Evolutionary conservation across 1,140 invertebrate genomes (phyloP).

Genomic region (Bombus confusus): DNA sequence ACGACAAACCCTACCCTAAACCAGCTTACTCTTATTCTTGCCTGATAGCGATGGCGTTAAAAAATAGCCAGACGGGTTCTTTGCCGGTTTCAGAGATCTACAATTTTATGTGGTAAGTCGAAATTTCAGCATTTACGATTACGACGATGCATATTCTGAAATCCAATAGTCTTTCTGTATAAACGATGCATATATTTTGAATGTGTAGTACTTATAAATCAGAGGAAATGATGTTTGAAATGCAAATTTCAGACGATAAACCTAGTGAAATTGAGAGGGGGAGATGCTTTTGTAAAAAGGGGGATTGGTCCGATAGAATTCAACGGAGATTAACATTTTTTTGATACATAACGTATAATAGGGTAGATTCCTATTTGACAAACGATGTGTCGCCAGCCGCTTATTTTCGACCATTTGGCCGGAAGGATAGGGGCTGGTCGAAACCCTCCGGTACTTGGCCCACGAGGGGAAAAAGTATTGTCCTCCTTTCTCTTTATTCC

Average conservation of each 20-base stretch:
- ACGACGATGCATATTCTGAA: background rate
- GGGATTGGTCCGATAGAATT: background rate
- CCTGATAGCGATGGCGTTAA: slow-evolving; percentile 98
- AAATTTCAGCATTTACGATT: background rate
- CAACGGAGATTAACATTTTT: slow-evolving; percentile 28
- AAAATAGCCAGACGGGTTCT: slow-evolving; percentile 96
- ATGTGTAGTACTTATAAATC: background rate
- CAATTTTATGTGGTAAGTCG: slow-evolving; percentile 97
- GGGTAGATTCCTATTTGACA: slow-evolving; percentile 32
- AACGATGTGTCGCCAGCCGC: slow-evolving; percentile 51
- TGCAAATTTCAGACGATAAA: background rate
- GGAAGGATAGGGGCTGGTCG: slow-evolving; percentile 70
- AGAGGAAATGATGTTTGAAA: background rate
- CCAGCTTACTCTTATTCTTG: slow-evolving; percentile 99
- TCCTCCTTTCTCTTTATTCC: slow-evolving; percentile 74
- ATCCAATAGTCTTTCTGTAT: background rate
- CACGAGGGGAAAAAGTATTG: slow-evolving; percentile 77
- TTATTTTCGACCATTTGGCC: slow-evolving; percentile 74
- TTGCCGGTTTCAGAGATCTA: slow-evolving; percentile 99
- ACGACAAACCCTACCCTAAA: slow-evolving; percentile 93
- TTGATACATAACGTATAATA: slow-evolving; percentile 14
- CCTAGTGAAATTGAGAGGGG: too few species aligned
- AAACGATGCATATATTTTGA: background rate
- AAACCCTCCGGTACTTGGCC: slow-evolving; percentile 68
- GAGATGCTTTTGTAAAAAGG: background rate